phyloP scores from a whole-genome alignment of 2,888 invertebrate species.

The Macaria notata region DNA sequence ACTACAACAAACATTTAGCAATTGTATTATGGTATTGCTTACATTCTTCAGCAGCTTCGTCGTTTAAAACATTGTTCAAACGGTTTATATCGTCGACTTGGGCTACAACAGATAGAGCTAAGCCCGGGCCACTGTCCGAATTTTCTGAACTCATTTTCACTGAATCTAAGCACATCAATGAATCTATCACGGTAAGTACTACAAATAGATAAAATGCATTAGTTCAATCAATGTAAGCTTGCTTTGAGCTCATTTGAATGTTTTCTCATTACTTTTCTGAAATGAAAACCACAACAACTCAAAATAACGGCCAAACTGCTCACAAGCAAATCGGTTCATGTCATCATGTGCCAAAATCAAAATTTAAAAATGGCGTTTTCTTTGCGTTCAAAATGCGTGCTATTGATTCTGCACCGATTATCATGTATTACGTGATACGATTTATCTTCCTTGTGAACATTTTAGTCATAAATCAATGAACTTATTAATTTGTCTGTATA shows the following conservation, averaged over 20 bases:
- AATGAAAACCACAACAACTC: neutral
- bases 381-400: too few species aligned
- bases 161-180: conserved; percentile 27
- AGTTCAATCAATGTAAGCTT: too few species aligned
- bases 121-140: conserved; percentile 62
- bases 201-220: neutral
- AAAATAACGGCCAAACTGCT: conserved; percentile 16
- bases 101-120: conserved; percentile 84
- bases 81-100: conserved; percentile 88
- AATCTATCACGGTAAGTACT: conserved; percentile 6
- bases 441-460: too few species aligned
- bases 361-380: too few species aligned
- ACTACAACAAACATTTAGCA: neutral
- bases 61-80: conserved; percentile 84
- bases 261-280: too few species aligned
- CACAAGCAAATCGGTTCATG: neutral
- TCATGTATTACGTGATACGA: too few species aligned
- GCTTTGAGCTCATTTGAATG: too few species aligned
- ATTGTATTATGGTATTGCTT: conserved; percentile 45
- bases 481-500: too few species aligned
- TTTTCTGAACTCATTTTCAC: conserved; percentile 69
- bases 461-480: too few species aligned
- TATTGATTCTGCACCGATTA: too few species aligned
- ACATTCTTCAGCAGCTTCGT: conserved; percentile 87
- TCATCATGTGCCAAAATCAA: too few species aligned